Conservation (phyloP, 2,888 invertebrate species). For the Ashinkailepas kermadecensis region DNA sequence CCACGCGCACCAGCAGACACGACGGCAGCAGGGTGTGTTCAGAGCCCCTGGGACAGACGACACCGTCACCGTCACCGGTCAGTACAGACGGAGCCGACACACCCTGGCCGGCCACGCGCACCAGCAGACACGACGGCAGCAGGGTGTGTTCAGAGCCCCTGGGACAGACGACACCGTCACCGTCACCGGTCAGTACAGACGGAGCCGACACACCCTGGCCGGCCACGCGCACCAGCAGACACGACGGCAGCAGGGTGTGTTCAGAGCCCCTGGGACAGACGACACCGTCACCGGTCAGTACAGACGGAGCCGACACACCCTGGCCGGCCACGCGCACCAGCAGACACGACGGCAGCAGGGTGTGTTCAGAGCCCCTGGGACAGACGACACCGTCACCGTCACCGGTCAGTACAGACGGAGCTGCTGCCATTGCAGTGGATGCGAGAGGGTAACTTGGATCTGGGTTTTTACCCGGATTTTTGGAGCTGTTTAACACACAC, state of each 20-base stretch:
- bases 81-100: no score
- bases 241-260: background rate
- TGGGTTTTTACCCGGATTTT: no score
- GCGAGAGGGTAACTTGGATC: no score
- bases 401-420: no score
- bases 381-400: no score
- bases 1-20: slow-evolving; percentile 9
- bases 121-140: slow-evolving; percentile 5
- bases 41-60: background rate
- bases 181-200: no score
- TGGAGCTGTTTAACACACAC: no score
- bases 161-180: background rate
- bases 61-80: no score
- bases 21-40: background rate
- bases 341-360: background rate
- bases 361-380: background rate
- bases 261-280: background rate
- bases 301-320: background rate
- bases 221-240: slow-evolving; percentile 10
- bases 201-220: background rate
- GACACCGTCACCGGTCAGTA: no score
- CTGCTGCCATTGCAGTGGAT: no score
- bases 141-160: background rate
- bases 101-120: slow-evolving; percentile 3
- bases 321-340: slow-evolving; percentile 15